These are phyloP conservation scores for Danio choprae DNA, from an alignment of 2,797 vertebrate genomes.

Conservation along the genomic window DNA sequence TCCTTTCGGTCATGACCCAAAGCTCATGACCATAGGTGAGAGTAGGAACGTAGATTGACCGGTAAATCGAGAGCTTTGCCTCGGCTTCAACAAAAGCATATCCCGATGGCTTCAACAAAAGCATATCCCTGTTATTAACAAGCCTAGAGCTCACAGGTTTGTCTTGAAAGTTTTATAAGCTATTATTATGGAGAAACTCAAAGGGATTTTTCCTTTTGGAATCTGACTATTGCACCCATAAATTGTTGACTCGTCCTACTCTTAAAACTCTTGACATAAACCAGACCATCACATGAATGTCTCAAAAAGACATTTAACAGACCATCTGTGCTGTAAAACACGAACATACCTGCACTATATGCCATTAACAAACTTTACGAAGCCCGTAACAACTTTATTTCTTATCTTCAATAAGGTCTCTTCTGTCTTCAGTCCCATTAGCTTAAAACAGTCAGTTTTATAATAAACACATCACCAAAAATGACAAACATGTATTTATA, in stretches of 20 bases:
- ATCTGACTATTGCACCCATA: not conserved
- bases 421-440: constrained; percentile 3
- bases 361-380: constrained; percentile 18
- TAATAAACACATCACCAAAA: constrained; percentile 66
- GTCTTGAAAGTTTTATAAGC: not conserved
- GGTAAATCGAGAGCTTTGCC: no score
- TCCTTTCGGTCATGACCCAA: no score
- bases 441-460: constrained; percentile 57
- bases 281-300: constrained; percentile 5
- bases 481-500: constrained; percentile 45
- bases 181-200: not conserved
- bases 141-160: not conserved
- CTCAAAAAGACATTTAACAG: constrained; percentile 9
- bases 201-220: not conserved
- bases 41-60: no score
- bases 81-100: no score
- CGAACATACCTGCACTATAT: not conserved
- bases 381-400: not conserved
- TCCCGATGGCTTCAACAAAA: not conserved
- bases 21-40: no score
- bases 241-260: not conserved
- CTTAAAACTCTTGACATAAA: constrained; percentile 10
- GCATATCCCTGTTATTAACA: not conserved
- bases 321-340: constrained; percentile 12
- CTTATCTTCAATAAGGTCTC: not conserved